Base-by-base conservation (phyloP, 2,113 vertebrate species). In the Petrocephalus zakoni region DNA sequence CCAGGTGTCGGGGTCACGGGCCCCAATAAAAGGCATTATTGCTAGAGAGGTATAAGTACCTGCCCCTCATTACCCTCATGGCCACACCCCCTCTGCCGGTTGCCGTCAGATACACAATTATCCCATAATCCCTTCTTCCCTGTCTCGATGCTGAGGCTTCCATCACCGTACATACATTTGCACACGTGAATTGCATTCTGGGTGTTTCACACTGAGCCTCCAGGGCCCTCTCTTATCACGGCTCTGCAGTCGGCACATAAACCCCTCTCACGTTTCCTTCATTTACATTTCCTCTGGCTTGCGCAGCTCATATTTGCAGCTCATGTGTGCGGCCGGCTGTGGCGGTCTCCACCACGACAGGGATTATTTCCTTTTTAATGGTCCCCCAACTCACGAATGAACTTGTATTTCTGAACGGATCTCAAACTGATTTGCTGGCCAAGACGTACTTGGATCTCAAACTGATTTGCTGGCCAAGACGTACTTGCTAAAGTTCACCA, bases 181-280 rank as follows among this genome's bases (percentile, higher is more conserved):
- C 42, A 83, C 46, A 83, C 4, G 42, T 49, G 46, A 83, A 46
- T 22, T 22, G 81, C 46, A 22, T 83, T 49, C 37, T 83, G 42
- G 46, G 46, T 3, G 47, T 49, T 82, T 83, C 47, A 7, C 11
- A 22, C 34, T 5, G 56, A n/a, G 56, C 55, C 87, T 68, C 64
- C 2, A 17, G 51, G 68, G 85, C 22, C 37, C 15, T 81, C 56
- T 47, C 55, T 90, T 55, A 91, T 89, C 87, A n/a, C 72, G 13
- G n/a, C 85, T 11, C 21, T 72, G 52, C 47, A 61, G 51, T 86
- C 29, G 25, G 17, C 88, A 21, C 25, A 55, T 17, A 49, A 37
- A 81, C 88, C 49, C 42, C 42, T 86, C 72, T 37, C 87, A 82
- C 52, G 7, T 87, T 37, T 37, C 72, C 11, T 88, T 90, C 88